phyloP scores from a whole-genome alignment of 1,140 invertebrate genomes.

The Argopecten irradians region DNA sequence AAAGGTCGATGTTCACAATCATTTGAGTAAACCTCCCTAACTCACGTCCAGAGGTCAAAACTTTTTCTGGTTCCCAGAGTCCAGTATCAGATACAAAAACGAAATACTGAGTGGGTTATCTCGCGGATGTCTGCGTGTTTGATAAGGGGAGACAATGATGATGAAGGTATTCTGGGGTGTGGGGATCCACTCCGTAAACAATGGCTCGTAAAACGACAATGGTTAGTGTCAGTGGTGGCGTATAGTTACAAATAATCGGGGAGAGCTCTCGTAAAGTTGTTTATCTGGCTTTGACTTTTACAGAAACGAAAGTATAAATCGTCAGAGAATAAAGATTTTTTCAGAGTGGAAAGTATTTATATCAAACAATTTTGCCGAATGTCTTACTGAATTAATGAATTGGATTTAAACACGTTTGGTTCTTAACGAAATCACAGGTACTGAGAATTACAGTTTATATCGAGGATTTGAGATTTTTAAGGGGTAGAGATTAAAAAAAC shows the following conservation, averaged over 20 bases:
- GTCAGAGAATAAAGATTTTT: no score
- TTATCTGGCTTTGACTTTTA: no score
- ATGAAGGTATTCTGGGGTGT: background rate
- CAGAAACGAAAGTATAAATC: no score
- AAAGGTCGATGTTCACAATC: background rate
- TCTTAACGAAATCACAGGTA: no score
- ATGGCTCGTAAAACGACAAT: background rate
- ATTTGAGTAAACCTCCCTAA: background rate
- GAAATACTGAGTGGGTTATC: background rate
- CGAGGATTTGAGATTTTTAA: no score
- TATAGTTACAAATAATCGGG: background rate
- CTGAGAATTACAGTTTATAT: no score
- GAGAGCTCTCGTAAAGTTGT: background rate
- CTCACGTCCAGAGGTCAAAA: background rate
- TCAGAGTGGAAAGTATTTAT: no score
- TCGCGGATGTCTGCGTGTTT: background rate
- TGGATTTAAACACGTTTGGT: no score
- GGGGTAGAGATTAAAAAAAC: no score
- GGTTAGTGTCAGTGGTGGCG: background rate
- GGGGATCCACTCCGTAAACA: background rate
- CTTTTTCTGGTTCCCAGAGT: background rate
- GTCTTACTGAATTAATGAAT: no score
- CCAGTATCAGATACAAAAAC: background rate
- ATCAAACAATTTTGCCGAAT: no score
- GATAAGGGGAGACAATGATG: slow-evolving; percentile 9